A percentile compares a stretch with the other conserved stretches of the same genome.
These are phyloP conservation scores for Tinea trinotella DNA, from an alignment of 2,888 invertebrate genomes.

Conservation along the genomic window DNA sequence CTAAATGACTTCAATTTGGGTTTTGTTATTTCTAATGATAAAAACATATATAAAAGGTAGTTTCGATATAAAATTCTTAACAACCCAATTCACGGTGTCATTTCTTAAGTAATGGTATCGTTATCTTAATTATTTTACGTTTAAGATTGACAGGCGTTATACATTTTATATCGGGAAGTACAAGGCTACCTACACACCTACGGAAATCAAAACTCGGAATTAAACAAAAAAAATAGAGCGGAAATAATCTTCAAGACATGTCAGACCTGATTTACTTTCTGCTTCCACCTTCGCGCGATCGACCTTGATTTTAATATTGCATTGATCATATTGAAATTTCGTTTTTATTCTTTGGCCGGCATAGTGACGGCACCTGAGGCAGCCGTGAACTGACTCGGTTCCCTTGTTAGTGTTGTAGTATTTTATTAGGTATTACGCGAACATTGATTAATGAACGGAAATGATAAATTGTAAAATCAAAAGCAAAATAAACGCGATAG, in stretches of 20 bases:
- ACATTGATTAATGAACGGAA: too few relatives aligned
- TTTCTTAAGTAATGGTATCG: not conserved
- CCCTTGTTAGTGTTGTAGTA: too few relatives aligned
- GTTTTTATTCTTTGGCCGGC: not conserved
- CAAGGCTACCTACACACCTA: conserved; percentile 2
- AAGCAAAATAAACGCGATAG: too few relatives aligned
- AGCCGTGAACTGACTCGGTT: too few relatives aligned
- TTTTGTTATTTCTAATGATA: too few relatives aligned
- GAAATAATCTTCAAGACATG: not conserved
- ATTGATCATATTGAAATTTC: not conserved
- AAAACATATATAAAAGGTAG: too few relatives aligned
- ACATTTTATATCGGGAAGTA: not conserved
- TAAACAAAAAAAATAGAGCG: conserved; percentile 1
- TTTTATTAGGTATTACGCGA: not conserved
- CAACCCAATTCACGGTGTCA: too few relatives aligned
- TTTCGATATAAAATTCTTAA: too few relatives aligned
- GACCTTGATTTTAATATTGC: not conserved
- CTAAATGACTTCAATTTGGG: too few relatives aligned
- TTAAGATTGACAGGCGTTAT: not conserved
- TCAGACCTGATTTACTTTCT: not conserved
- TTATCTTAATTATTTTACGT: not conserved
- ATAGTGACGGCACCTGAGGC: too few relatives aligned
- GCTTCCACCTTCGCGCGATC: not conserved
- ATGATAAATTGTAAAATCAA: too few relatives aligned
- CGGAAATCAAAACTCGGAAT: conserved; percentile 8